Evolutionary conservation across 64 coral and sea anemone species (phyloP).

Genomic region (Acropora tenuis): DNA sequence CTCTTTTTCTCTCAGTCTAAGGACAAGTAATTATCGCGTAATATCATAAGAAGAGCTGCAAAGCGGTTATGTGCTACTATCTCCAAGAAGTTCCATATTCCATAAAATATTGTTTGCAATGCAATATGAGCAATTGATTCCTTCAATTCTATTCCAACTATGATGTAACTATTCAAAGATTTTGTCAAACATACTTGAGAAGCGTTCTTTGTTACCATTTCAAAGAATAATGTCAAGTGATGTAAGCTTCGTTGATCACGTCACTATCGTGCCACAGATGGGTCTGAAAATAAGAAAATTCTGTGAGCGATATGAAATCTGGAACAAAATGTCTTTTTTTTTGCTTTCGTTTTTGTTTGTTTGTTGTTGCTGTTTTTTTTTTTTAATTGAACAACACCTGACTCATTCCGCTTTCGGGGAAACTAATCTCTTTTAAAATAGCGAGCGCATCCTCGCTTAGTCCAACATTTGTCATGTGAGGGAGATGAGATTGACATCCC

Average conservation of each 20-base stretch:
- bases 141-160: not conserved
- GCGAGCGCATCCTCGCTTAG: no score
- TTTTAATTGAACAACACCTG: no score
- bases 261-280: not conserved
- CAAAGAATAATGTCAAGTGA: not conserved
- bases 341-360: no score
- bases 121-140: not conserved
- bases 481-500: no score
- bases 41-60: no score
- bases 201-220: not conserved
- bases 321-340: not conserved
- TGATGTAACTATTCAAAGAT: not conserved
- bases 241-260: not conserved
- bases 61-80: no score
- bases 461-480: no score
- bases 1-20: not conserved
- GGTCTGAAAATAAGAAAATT: not conserved
- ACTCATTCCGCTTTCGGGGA: no score
- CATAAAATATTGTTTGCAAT: not conserved
- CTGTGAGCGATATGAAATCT: not conserved
- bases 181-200: not conserved
- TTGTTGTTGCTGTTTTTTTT: no score
- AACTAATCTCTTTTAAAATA: no score
- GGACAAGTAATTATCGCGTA: no score
- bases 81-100: no score